Evolutionary conservation across 92 coral and sea anemone genomes (phyloP), one percentile per base, ranked within the genome.

Genomic region (Umimayanthus chanpuru): DNA sequence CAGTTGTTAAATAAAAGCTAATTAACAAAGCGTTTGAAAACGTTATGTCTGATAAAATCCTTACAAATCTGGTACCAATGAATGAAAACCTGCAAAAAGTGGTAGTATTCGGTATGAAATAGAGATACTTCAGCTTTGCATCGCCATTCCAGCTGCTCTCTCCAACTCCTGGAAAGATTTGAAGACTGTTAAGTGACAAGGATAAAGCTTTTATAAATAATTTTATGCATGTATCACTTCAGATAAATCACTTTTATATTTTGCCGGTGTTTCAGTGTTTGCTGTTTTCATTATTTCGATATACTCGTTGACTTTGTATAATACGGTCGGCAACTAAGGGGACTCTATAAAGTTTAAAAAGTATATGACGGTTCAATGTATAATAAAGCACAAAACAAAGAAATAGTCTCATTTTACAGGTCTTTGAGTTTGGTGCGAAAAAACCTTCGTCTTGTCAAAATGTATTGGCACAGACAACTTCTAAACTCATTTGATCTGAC

Each of bases 1-100:
- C 23, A 44, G 82, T 36, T 49, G 82, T 43, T 47, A 72, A 72
- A 25, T 26, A 78, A 78, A 44, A 25, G 36, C 30, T 78, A 78
- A 49, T 78, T 53, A 78, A 14, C 58, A 43, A 78, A 4, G 32
- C 7, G 53, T 9, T 25, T 41, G 14, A 18, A 20, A 77, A 21
- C 18, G 64, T 78, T 78, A 15, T 78, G 41, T 25, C 25, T 11
- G 36, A 12, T 12, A 40, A 49, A 77, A 77, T 23, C 5, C 8
- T 41, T 20, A 49, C 32, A 77, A 76, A 49, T 23, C 38, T 43
- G 77, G 44, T 23, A 21, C n/a, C n/a, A 4, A 43, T 43, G 40
- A 38, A 61, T 18, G 25, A 61, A 61, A 61, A 20, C 9, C 21
- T 73, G 78, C 18, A 16, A n/a, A 32, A 36, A 26, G 11, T 39